Percentiles rank a stretch among this genome's conserved stretches.
phyloP scores from a whole-genome alignment of 2,113 vertebrate species.

The Lipophrys pholis region DNA sequence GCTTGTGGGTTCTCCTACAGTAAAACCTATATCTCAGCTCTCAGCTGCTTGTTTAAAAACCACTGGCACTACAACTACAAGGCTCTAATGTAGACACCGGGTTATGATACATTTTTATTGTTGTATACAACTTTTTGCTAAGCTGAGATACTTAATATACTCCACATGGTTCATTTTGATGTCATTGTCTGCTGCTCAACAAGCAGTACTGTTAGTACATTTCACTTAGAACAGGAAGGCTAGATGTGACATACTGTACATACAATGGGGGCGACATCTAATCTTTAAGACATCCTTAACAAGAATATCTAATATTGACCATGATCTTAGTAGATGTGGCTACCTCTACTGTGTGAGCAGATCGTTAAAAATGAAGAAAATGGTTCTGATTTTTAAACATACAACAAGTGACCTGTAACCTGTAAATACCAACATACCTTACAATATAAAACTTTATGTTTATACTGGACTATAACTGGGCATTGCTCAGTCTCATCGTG shows the following conservation, averaged over 20 bases:
- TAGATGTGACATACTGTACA: conserved; percentile 26
- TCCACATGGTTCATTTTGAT: conserved; percentile 26
- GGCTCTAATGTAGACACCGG: conserved; percentile 1
- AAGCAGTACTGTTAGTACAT: conserved; percentile 1
- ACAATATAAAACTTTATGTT: too few species aligned
- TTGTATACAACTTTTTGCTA: conserved; percentile 10
- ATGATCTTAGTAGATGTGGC: conserved; percentile 22
- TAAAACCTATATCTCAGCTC: conserved; percentile 49
- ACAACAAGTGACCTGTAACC: background rate
- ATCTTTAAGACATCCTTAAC: conserved; percentile 20
- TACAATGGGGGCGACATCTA: conserved; percentile 22
- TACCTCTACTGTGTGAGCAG: conserved; percentile 32
- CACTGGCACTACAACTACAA: background rate
- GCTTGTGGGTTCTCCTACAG: conserved; percentile 28
- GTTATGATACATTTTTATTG: conserved; percentile 15
- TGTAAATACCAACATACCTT: background rate
- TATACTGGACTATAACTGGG: too few species aligned
- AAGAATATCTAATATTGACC: conserved; percentile 47
- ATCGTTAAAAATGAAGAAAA: conserved; percentile 9
- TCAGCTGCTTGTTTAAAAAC: conserved; percentile 40
- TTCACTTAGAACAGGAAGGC: conserved; percentile 11
- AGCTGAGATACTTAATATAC: conserved; percentile 7
- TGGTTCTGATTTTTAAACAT: conserved; percentile 6
- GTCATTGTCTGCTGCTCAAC: conserved; percentile 19
- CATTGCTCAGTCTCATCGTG: too few species aligned